Base-by-base conservation (phyloP, 2,113 vertebrate genomes). In the Melanotaenia duboulayi region DNA sequence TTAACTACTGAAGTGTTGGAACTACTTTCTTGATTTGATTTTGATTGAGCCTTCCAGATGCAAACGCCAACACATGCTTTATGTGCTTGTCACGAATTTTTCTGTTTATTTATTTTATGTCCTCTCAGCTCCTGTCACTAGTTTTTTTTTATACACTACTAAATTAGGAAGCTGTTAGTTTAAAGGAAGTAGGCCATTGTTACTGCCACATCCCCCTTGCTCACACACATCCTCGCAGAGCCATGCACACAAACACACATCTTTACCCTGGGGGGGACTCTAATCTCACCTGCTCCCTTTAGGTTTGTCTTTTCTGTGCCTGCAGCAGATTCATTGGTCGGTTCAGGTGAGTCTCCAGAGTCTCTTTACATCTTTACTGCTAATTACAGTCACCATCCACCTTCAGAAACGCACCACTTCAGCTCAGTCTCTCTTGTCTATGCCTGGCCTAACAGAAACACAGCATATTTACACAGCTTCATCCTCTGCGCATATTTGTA, bases 261-360 rank as follows among this genome's bases (percentile, higher is more conserved):
- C n/a, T 57, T 80, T 74, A 46, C 77, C 81, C 80, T 10, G 24
- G 69, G 82, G 82, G n/a, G 87, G 69, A 76, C 75, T 82, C 56
- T 86, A 88, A 87, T 82, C 81, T 82, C 68, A 62, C 68, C 71
- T 57, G 40, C 81, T 87, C 79, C 82, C 85, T 77, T 62, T 39
- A 72, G 76, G 75, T 65, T 64, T 69, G 67, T 76, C 83, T 87
- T 80, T 70, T 65, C 67, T 69, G 54, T 11, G 49, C 77, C 62
- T 37, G 24, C 70, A 75, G 78, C 70, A 72, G 80, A 85, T 82
- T 83, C 64, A 80, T 69, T 70, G 63, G 78, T 54, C 7, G 44
- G 42, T 72, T 55, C 55, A 85, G 81, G 81, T 74, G 76, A 79
- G 83, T 87, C 90, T 82, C 89, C 39, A 65, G 87, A 78, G 91